phyloP scores from a whole-genome alignment of 2,888 invertebrate species.

The Brachyopa scutellaris region DNA sequence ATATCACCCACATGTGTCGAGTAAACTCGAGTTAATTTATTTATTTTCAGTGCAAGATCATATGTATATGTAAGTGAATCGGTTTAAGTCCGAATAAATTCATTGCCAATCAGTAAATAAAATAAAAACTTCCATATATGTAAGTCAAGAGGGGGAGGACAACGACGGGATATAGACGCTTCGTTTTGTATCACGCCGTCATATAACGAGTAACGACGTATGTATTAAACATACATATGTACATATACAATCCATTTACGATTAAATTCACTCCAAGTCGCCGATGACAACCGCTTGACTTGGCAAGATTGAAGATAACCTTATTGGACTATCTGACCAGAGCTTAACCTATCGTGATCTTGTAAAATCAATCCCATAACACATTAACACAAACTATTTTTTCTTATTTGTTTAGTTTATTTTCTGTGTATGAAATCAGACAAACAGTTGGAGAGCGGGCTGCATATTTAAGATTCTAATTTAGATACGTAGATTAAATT shows the following conservation, averaged over 20 bases:
- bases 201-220: no score
- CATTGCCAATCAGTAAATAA: constrained; percentile 21
- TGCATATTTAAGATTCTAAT: no score
- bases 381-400: constrained; percentile 10
- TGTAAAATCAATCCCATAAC: constrained; percentile 11
- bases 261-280: constrained; percentile 16
- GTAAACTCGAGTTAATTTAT: no score
- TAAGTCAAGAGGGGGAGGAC: no score
- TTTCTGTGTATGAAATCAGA: no score
- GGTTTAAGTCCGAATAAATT: constrained; percentile 2
- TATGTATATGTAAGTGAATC: neutral
- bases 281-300: neutral
- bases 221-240: no score
- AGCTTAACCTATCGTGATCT: constrained; percentile 23
- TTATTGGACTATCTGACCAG: neutral
- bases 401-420: neutral
- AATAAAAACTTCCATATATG: no score
- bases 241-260: constrained; percentile 15
- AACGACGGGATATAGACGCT: no score
- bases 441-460: no score
- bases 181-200: no score
- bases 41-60: neutral
- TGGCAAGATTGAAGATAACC: constrained; percentile 28
- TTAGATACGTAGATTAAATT: no score
- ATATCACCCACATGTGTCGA: constrained; percentile 14